phyloP scores from a whole-genome alignment of 2,113 vertebrate species.

The Hystrix cristata region DNA sequence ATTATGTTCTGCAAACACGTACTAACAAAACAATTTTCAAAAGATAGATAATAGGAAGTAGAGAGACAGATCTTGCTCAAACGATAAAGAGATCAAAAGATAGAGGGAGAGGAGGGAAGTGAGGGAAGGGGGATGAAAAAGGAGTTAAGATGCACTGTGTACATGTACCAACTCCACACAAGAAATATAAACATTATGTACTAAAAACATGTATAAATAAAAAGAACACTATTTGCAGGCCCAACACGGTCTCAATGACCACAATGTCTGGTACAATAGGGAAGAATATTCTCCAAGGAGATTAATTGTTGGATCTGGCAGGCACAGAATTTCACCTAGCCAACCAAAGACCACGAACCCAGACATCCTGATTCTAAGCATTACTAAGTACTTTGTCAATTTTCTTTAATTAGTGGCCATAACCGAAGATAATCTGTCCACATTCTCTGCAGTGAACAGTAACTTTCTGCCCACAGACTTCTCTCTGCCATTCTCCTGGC shows the following conservation, averaged over 20 bases:
- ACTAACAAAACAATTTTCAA: neutral
- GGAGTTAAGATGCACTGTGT: neutral
- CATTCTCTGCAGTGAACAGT: neutral
- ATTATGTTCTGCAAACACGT: neutral
- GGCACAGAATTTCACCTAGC: neutral
- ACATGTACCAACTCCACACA: neutral
- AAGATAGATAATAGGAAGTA: neutral
- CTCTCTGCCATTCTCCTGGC: neutral
- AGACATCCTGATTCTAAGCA: conserved; percentile 28
- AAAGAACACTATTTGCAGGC: neutral
- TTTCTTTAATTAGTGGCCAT: conserved; percentile 50
- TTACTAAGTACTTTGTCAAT: conserved; percentile 52
- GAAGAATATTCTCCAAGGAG: neutral
- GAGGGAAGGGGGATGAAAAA: neutral
- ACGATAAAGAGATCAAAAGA: neutral
- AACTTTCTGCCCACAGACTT: neutral
- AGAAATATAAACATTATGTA: neutral
- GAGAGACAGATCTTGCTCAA: neutral
- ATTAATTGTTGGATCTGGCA: conserved; percentile 44
- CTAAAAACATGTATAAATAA: neutral
- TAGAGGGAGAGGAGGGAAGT: neutral
- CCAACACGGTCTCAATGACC: neutral
- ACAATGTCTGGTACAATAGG: neutral
- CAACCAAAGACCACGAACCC: neutral
- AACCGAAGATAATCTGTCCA: neutral